Evolutionary conservation across 2,888 invertebrate genomes (phyloP).

Genomic region (Harpagoxenus sublaevis): DNA sequence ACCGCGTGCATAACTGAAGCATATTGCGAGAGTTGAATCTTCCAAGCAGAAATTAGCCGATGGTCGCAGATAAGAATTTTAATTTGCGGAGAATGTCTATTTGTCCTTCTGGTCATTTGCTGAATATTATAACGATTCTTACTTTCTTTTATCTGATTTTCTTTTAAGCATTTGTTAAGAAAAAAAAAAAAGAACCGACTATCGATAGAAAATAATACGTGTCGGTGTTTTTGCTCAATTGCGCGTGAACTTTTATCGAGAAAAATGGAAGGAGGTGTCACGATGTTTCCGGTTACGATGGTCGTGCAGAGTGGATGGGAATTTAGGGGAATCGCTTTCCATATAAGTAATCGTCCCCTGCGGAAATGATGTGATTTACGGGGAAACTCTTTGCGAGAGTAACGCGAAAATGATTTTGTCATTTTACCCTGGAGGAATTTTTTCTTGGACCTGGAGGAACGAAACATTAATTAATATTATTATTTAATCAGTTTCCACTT

Average conservation of each 20-base stretch:
- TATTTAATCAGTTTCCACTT: constrained; percentile 15
- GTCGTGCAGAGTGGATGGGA: neutral
- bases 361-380: constrained; percentile 21
- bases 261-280: neutral
- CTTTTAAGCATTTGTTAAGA: neutral
- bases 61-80: neutral
- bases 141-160: neutral
- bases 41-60: constrained; percentile 12
- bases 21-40: neutral
- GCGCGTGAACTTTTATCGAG: neutral
- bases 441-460: neutral
- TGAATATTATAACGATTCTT: neutral
- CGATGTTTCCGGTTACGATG: neutral
- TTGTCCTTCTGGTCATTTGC: neutral
- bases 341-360: constrained; percentile 7
- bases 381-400: neutral
- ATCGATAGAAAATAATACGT: constrained; percentile 1
- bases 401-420: neutral
- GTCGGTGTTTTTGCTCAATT: constrained; percentile 19
- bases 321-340: constrained; percentile 8
- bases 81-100: neutral
- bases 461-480: constrained; percentile 22
- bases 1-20: constrained; percentile 11
- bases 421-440: neutral
- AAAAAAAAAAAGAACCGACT: neutral